A percentile compares a stretch with the other conserved stretches of the same genome.
Evolutionary conservation across 2,797 vertebrate genomes (phyloP).

Genomic region (Sebastes trivittatus): DNA sequence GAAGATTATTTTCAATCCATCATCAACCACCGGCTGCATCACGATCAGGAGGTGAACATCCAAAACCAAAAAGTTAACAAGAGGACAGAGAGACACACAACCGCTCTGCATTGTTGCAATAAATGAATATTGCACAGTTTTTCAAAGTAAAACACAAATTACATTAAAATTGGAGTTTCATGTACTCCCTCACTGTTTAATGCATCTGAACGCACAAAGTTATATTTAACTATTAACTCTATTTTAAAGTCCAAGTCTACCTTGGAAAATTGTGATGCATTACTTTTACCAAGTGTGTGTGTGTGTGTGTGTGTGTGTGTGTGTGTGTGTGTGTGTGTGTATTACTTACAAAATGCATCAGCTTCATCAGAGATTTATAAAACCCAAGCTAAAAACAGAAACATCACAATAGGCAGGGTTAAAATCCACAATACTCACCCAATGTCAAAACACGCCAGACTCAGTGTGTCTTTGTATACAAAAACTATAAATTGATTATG

Average conservation of each 20-base stretch:
- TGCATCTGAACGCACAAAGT: neutral
- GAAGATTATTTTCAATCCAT: neutral
- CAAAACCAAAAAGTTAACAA: neutral
- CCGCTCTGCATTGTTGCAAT: neutral
- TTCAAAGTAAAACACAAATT: no score
- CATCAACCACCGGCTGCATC: neutral
- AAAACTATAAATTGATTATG: neutral
- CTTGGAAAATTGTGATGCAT: neutral
- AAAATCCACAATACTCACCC: neutral
- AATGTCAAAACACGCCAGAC: neutral
- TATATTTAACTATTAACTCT: neutral
- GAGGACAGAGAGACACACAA: neutral
- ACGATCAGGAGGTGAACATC: neutral
- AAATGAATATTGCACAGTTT: neutral
- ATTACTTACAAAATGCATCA: slow-evolving; percentile 41
- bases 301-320: neutral
- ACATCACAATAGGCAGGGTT: neutral
- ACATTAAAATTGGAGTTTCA: neutral
- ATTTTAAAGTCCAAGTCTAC: neutral
- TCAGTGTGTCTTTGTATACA: neutral
- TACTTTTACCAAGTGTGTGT: neutral
- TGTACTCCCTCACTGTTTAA: neutral
- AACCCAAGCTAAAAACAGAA: slow-evolving; percentile 49
- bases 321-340: neutral
- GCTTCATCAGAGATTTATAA: slow-evolving; percentile 47